These are phyloP conservation scores for Tragelaphus strepsiceros DNA, from an alignment of 2,113 vertebrate genomes.

Conservation along the genomic window DNA sequence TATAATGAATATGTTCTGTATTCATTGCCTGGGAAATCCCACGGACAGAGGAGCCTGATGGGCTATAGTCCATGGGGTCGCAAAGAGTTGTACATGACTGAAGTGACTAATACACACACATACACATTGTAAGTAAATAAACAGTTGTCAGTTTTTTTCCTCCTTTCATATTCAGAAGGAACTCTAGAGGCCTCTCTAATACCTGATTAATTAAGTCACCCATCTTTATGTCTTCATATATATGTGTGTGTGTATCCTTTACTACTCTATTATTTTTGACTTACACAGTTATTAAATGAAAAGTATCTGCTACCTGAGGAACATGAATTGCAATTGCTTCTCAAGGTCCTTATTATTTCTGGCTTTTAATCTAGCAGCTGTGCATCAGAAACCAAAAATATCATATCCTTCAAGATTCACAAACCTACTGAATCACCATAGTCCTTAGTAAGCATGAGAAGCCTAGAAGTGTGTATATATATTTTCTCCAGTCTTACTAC, in stretches of 20 bases:
- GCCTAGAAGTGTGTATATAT: not conserved
- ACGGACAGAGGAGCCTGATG: not conserved
- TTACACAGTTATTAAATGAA: not conserved
- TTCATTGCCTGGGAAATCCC: not conserved
- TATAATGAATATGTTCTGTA: not conserved
- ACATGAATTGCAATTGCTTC: not conserved
- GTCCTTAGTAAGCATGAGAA: not conserved
- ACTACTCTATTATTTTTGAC: not conserved
- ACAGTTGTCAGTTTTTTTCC: not conserved
- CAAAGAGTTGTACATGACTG: not conserved
- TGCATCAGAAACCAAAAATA: conserved; percentile 60
- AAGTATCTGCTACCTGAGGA: not conserved
- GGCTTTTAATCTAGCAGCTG: conserved; percentile 36
- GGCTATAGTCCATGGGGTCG: not conserved
- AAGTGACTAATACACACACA: not conserved
- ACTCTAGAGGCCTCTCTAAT: not conserved
- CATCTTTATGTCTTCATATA: not conserved
- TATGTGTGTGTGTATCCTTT: not conserved
- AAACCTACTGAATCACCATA: not conserved
- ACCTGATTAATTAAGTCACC: not conserved
- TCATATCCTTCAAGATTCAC: conserved; percentile 1
- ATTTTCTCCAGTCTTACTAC: not conserved
- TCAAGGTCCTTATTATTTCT: not conserved
- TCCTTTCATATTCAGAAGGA: not conserved
- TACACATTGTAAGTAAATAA: not conserved